A percentile compares a stretch with the other conserved stretches of the same genome.
These are phyloP conservation scores for Muricea muricata DNA, from an alignment of 92 coral and sea anemone genomes.

Conservation along the genomic window DNA sequence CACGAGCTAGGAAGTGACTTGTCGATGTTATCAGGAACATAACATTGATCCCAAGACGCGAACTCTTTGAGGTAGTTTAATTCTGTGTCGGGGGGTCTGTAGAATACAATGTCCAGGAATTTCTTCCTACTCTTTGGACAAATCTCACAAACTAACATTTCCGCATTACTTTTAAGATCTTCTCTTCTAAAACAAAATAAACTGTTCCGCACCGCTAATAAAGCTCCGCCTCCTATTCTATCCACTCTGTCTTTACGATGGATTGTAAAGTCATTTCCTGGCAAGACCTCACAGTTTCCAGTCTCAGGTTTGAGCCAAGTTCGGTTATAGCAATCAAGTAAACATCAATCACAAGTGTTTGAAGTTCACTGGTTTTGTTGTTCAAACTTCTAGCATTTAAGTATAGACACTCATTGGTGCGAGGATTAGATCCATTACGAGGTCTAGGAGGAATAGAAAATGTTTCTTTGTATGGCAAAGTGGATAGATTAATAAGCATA, in stretches of 20 bases:
- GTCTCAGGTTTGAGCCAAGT: constrained; percentile 30
- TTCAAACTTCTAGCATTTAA: background rate
- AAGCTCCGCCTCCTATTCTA: constrained; percentile 34
- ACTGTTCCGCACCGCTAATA: constrained; percentile 29
- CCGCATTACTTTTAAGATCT: constrained; percentile 36
- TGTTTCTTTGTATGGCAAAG: too few relatives aligned
- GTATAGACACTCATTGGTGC: background rate
- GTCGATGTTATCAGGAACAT: constrained; percentile 55
- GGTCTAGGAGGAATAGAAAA: too few relatives aligned
- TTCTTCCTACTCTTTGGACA: constrained; percentile 2
- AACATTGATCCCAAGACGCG: constrained; percentile 66
- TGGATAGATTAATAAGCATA: too few relatives aligned
- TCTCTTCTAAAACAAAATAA: constrained; percentile 30
- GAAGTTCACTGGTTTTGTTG: background rate
- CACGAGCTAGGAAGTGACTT: constrained; percentile 66
- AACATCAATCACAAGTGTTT: background rate
- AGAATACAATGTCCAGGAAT: constrained; percentile 16
- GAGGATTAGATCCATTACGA: too few relatives aligned
- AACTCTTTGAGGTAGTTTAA: constrained; percentile 22
- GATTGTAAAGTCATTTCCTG: constrained; percentile 29
- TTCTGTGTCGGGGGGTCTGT: constrained; percentile 39
- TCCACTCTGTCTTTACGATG: constrained; percentile 40
- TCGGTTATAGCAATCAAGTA: background rate
- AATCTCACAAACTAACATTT: constrained; percentile 40
- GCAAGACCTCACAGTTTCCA: constrained; percentile 35